Percentiles rank a stretch among this genome's conserved stretches.
Evolutionary conservation across 2,797 vertebrate genomes (phyloP).

Genomic region (Kryptopterus vitreolus): DNA sequence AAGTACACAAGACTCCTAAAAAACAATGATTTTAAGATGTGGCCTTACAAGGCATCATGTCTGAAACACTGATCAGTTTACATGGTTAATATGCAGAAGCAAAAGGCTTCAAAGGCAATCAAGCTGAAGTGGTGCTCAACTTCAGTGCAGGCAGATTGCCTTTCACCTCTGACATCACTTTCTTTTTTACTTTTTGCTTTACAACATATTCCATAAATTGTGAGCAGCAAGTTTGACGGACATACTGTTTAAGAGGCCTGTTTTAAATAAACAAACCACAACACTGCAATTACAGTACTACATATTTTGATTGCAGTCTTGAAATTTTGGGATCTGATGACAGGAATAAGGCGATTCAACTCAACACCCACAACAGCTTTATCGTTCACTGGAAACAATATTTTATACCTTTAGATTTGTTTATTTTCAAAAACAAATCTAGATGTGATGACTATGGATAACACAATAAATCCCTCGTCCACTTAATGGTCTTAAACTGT

Average conservation of each 20-base stretch:
- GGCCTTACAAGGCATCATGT: slow-evolving; percentile 16
- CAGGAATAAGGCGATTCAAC: background rate
- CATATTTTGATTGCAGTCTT: background rate
- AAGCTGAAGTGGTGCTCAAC: slow-evolving; percentile 28
- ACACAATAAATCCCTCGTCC: background rate
- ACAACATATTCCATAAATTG: background rate
- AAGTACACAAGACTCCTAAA: background rate
- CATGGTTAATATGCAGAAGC: slow-evolving; percentile 21
- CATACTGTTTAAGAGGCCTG: background rate
- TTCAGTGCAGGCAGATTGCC: background rate
- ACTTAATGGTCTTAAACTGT: background rate
- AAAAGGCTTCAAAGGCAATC: slow-evolving; percentile 21
- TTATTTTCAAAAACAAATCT: background rate
- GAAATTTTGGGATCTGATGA: background rate
- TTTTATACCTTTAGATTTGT: background rate
- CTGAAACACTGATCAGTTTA: slow-evolving; percentile 3
- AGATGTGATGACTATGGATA: background rate
- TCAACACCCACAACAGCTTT: background rate
- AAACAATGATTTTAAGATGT: background rate
- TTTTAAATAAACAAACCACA: background rate
- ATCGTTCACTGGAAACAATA: background rate
- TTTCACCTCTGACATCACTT: background rate
- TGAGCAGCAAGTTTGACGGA: background rate
- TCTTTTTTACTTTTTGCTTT: background rate
- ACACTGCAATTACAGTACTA: background rate